Conservation (phyloP, 2,113 vertebrate genomes). For the Callipepla squamata region DNA sequence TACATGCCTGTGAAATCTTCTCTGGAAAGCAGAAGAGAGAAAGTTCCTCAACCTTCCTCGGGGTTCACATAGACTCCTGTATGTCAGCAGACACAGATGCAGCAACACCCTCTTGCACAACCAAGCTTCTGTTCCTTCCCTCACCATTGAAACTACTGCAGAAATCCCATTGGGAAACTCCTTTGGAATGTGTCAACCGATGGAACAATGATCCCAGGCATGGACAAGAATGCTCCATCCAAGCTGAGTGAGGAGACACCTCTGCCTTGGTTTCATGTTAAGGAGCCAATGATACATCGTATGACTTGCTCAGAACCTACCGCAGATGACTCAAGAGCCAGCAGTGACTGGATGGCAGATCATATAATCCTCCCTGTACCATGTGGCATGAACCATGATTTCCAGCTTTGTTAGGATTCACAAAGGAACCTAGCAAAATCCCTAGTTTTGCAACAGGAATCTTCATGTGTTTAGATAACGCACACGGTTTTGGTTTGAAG, state of each 20-base stretch:
- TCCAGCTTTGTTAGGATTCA: not conserved
- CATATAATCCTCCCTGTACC: not conserved
- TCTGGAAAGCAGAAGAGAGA: not conserved
- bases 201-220: not conserved
- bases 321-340: not conserved
- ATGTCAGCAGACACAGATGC: not conserved
- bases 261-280: conserved; percentile 2
- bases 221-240: not conserved
- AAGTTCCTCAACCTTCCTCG: not conserved
- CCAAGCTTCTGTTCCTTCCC: not conserved
- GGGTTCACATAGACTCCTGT: not conserved
- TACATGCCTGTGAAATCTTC: accelerated
- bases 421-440: not conserved
- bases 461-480: not conserved
- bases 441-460: not conserved
- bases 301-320: not conserved
- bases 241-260: not conserved
- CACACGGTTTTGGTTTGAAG: not conserved
- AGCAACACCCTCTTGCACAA: not conserved
- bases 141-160: not conserved
- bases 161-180: not conserved
- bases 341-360: not conserved
- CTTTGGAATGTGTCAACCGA: not conserved
- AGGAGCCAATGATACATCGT: not conserved
- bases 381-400: not conserved